Evolutionary conservation across 2,888 invertebrate genomes (phyloP).

Genomic region (Caenorhabditis uteleia): DNA sequence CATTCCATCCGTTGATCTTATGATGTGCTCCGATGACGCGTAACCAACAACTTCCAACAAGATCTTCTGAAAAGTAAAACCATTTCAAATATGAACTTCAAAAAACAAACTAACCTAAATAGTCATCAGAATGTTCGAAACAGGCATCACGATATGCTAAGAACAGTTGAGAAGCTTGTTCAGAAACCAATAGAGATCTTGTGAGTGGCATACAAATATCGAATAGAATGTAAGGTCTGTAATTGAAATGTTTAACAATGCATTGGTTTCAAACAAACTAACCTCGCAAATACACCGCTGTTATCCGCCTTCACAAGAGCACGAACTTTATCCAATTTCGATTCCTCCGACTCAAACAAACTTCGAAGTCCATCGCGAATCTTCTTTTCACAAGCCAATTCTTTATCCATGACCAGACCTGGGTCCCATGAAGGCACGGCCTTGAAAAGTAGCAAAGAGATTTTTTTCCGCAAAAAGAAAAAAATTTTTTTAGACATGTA

Average conservation of each 20-base stretch:
- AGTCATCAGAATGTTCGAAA: slow-evolving; percentile 60
- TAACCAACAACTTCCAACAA: slow-evolving; percentile 56
- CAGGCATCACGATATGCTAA: slow-evolving; percentile 63
- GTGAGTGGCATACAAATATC: slow-evolving; percentile 54
- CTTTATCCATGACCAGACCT: slow-evolving; percentile 84
- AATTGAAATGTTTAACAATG: no score
- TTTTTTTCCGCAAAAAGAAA: no score
- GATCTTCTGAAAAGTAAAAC: slow-evolving; percentile 58
- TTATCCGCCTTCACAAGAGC: slow-evolving; percentile 57
- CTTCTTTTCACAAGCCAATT: slow-evolving; percentile 83
- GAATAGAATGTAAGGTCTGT: slow-evolving; percentile 38
- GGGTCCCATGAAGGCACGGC: no score
- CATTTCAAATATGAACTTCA: no score
- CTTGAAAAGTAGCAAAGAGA: no score
- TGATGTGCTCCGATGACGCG: slow-evolving; percentile 54
- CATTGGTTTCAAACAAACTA: no score
- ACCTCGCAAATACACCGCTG: slow-evolving; percentile 43
- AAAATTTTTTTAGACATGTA: no score
- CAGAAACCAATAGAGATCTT: slow-evolving; percentile 47
- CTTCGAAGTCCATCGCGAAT: slow-evolving; percentile 78
- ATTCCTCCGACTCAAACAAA: slow-evolving; percentile 50
- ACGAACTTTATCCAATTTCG: slow-evolving; percentile 42
- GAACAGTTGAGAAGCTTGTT: slow-evolving; percentile 51
- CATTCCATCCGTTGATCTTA: slow-evolving; percentile 48
- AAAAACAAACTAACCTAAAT: slow-evolving; percentile 52